These are phyloP conservation scores for Uromys caudimaculatus DNA, from an alignment of 2,797 vertebrate species.

Conservation along the genomic window DNA sequence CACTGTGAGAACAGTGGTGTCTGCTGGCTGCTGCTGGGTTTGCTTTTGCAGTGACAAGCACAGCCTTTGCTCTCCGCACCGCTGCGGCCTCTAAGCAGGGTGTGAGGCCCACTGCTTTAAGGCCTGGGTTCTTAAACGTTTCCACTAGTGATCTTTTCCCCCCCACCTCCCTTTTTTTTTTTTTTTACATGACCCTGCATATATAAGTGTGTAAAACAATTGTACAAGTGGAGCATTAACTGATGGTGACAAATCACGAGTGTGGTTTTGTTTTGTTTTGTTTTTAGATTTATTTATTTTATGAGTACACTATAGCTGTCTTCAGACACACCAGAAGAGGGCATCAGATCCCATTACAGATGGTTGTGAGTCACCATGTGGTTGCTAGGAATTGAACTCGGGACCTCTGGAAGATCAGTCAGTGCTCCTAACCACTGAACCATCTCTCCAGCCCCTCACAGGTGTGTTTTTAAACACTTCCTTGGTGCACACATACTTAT, in stretches of 20 bases:
- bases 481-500: neutral
- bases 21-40: neutral
- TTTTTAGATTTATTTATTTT: too few species aligned
- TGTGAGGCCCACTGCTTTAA: neutral
- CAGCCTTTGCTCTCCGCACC: rapidly evolving
- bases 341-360: too few species aligned
- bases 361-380: too few species aligned
- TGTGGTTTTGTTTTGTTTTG: neutral
- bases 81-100: neutral
- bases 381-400: too few species aligned
- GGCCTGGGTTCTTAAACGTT: neutral
- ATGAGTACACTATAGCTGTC: too few species aligned
- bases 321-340: too few species aligned
- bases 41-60: neutral
- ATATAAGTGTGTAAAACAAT: neutral
- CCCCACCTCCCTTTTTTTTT: neutral
- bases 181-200: neutral
- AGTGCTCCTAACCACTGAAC: too few species aligned
- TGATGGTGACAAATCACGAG: neutral
- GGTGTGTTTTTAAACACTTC: neutral
- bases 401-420: too few species aligned
- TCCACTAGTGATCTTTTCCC: neutral
- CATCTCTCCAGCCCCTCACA: too few species aligned
- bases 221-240: neutral
- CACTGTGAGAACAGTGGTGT: neutral